A percentile compares a stretch with the other conserved stretches of the same genome.
Evolutionary conservation across 1,140 invertebrate species (phyloP).

Genomic region (Kradibia gibbosae): DNA sequence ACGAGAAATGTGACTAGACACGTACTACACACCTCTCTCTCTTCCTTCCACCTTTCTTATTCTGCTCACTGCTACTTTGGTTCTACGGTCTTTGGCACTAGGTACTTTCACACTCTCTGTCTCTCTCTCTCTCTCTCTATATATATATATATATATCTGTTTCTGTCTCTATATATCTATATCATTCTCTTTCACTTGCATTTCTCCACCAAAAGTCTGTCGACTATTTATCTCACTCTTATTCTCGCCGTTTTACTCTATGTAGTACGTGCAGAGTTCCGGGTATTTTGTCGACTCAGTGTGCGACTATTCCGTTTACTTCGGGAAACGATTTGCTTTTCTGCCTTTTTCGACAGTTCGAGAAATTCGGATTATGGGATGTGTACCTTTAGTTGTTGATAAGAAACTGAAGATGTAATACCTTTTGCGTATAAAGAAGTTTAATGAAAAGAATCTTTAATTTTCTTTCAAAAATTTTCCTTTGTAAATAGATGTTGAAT

Average conservation of each 20-base stretch:
- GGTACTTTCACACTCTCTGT: neutral
- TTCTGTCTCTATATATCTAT: neutral
- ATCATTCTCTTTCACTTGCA: neutral
- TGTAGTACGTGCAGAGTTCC: neutral
- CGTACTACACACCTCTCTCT: constrained; percentile 10
- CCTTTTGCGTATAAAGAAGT: neutral
- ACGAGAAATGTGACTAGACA: constrained; percentile 11
- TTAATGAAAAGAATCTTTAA: constrained; percentile 8
- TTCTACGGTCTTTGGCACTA: neutral
- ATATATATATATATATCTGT: neutral
- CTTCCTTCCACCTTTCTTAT: neutral
- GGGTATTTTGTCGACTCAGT: constrained; percentile 22
- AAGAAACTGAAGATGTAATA: neutral
- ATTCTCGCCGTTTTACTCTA: neutral
- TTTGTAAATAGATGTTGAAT: neutral
- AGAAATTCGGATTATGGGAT: constrained; percentile 9
- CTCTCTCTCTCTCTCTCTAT: neutral
- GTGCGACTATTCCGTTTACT: constrained; percentile 8
- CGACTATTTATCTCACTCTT: neutral
- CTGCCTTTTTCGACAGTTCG: neutral
- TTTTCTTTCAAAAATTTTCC: neutral
- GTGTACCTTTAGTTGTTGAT: neutral
- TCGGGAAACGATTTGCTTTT: neutral
- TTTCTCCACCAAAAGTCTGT: too few species aligned
- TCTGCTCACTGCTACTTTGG: neutral